Percentiles rank a stretch among this genome's conserved stretches.
Conservation (phyloP, 2,888 invertebrate species). For the Cancer borealis region DNA sequence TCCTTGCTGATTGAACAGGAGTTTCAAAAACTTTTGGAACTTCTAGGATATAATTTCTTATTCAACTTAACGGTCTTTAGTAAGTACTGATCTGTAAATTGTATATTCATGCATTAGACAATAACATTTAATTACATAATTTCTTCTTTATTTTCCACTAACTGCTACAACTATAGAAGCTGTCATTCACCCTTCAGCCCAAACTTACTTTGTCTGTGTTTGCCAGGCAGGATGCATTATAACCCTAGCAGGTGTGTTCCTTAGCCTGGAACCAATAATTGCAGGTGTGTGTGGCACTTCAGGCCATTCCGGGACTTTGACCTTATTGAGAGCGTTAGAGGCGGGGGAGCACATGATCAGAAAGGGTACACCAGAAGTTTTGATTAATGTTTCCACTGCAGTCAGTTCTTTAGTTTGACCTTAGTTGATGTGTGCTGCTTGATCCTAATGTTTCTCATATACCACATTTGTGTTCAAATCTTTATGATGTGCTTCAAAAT, state of each 20-base stretch:
- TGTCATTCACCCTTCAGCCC: neutral
- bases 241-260: constrained; percentile 35
- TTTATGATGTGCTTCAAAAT: neutral
- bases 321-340: constrained; percentile 72
- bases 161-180: neutral
- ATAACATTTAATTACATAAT: neutral
- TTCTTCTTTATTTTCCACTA: neutral
- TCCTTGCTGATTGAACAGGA: neutral
- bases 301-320: constrained; percentile 61
- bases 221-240: neutral
- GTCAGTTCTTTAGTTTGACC: constrained; percentile 34
- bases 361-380: constrained; percentile 65
- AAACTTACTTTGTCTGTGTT: neutral
- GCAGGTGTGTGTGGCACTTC: constrained; percentile 66
- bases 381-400: constrained; percentile 37
- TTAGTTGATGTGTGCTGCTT: constrained; percentile 36
- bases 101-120: neutral
- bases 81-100: neutral
- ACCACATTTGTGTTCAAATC: constrained; percentile 21
- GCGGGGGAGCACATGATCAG: constrained; percentile 72
- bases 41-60: neutral
- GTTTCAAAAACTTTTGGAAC: too few relatives aligned
- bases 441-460: constrained; percentile 36
- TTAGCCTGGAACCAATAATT: constrained; percentile 51
- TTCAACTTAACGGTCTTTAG: neutral